These are phyloP conservation scores for Drosophila greeni DNA, from an alignment of 2,888 invertebrate genomes.

Conservation along the genomic window DNA sequence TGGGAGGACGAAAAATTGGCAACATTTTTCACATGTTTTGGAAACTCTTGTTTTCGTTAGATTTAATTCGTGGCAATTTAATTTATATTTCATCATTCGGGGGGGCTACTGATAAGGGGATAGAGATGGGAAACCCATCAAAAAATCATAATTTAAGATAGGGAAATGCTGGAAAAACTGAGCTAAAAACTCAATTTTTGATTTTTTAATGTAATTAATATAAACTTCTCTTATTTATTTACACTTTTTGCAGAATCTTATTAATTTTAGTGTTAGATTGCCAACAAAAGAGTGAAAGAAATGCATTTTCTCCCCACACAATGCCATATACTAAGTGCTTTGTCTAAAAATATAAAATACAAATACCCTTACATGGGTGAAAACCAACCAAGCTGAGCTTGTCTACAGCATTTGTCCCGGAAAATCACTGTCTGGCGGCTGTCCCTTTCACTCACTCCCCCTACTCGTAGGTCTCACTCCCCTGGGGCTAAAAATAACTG, in stretches of 20 bases:
- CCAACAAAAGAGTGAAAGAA: too few relatives aligned
- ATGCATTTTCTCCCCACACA: slow-evolving; percentile 3
- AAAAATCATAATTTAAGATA: neutral
- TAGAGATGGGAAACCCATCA: neutral
- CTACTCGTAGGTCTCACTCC: slow-evolving; percentile 14
- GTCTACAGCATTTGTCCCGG: slow-evolving; percentile 14
- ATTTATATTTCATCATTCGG: slow-evolving; percentile 49
- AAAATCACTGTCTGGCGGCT: slow-evolving; percentile 19
- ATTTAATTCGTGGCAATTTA: slow-evolving; percentile 63
- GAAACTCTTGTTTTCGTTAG: slow-evolving; percentile 59
- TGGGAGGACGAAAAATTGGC: slow-evolving; percentile 53
- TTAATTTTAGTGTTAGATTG: too few relatives aligned
- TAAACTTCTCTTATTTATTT: neutral
- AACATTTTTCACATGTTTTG: slow-evolving; percentile 49
- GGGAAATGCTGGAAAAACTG: neutral
- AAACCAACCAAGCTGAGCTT: slow-evolving; percentile 29
- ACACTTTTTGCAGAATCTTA: neutral
- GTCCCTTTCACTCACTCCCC: slow-evolving; percentile 15
- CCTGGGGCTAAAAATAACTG: slow-evolving; percentile 51
- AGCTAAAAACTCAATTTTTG: too few relatives aligned
- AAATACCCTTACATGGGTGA: too few relatives aligned
- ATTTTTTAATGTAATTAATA: neutral
- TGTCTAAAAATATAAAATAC: slow-evolving; percentile 27
- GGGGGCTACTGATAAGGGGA: neutral
- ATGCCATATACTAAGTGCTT: slow-evolving; percentile 18